Percentiles rank a stretch among this genome's conserved stretches.
Evolutionary conservation across 2,113 vertebrate genomes (phyloP).

Genomic region (Marmota monax): DNA sequence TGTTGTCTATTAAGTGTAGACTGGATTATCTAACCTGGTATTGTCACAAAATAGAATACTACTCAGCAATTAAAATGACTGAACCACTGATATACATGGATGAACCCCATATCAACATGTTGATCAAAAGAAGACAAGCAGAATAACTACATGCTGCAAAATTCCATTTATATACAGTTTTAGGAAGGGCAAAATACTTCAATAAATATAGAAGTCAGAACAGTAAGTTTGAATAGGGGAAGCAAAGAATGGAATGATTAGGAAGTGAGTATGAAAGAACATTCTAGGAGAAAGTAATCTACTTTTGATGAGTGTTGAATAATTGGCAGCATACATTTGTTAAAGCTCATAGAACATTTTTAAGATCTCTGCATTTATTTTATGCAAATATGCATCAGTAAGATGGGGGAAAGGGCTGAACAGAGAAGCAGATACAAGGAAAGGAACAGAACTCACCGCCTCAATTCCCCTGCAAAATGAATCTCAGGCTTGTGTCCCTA

Average conservation of each 20-base stretch:
- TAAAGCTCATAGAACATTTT: neutral
- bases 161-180: neutral
- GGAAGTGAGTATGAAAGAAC: neutral
- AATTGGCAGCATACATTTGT: neutral
- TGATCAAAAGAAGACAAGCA: neutral
- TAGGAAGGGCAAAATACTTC: neutral
- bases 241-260: neutral
- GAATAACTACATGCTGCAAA: neutral
- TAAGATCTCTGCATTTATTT: neutral
- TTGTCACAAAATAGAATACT: neutral
- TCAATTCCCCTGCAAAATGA: neutral
- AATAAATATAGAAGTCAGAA: neutral
- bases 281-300: neutral
- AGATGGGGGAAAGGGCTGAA: neutral
- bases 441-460: neutral
- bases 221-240: neutral
- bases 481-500: neutral
- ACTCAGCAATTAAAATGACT: neutral
- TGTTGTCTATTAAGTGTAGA: neutral
- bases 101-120: neutral
- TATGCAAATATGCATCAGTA: neutral
- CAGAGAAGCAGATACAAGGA: neutral
- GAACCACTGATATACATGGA: neutral
- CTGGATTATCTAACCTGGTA: neutral
- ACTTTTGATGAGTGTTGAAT: neutral